Base-by-base conservation (phyloP, 2,113 vertebrate genomes). In the Solenodon paradoxus region DNA sequence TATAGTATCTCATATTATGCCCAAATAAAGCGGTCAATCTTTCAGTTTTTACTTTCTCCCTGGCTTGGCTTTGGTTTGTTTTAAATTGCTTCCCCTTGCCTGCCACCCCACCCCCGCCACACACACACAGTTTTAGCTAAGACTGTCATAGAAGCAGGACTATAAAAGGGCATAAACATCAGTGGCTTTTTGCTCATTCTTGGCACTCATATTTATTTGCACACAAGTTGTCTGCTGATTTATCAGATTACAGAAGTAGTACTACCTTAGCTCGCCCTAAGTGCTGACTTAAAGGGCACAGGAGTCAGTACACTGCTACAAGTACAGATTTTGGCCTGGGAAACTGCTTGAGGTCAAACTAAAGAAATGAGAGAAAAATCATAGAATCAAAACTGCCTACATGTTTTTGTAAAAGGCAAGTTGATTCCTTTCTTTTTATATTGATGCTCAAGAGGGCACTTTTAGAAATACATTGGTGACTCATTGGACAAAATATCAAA, bases 141-240 rank as follows among this genome's bases (percentile, higher is more conserved):
- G 93, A 89, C 69, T 83, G 72, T 94, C 66, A 91, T 55, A 69
- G 93, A 96, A 93, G 96, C 74, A 95, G 35, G 94, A 72, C 97
- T 96, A 97, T 97, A 97, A 97, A 97, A 96, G 97, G 97, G 75
- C 95, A 97, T 91, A 92, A 97, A 91, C 96, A 94, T 89, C 93
- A 93, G 93, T 87, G 45, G 79, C 64, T 87, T 97, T 97, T 97
- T 96, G 95, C 92, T 91, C 94, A 96, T 93, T 96, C 97, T 77
- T 97, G 97, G 97, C 97, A 96, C 93, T 32, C 79, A 51, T 97
- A 53, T 96, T 78, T 87, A 95, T 97, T 95, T 96, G 95, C 93
- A 94, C 95, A 94, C 82, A 96, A 77, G 93, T 96, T 89, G 86
- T 80, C 89, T 94, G 77, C 63, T 88, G 81, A 92, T 95, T 93